Percentiles rank a stretch among this genome's conserved stretches.
Conservation (phyloP, 1,140 invertebrate species). For the Zaprionus inermis region DNA sequence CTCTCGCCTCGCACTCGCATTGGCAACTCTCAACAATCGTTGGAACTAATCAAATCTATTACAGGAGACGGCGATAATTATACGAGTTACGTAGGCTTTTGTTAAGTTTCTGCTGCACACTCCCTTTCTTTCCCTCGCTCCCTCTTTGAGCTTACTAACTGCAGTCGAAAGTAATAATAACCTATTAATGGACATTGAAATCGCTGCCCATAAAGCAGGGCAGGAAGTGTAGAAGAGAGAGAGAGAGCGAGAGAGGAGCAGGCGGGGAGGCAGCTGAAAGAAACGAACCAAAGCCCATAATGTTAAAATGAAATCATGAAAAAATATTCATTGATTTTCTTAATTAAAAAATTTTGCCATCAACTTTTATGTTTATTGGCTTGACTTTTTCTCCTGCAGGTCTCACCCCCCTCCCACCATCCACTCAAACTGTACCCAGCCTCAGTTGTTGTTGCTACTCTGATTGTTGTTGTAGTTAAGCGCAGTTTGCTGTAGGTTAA, state of each 20-base stretch:
- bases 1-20: background rate
- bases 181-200: slow-evolving; percentile 43
- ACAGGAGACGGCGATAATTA: slow-evolving; percentile 11
- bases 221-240: background rate
- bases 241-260: background rate
- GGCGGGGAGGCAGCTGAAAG: background rate
- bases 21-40: slow-evolving; percentile 9
- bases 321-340: slow-evolving; percentile 81
- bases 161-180: slow-evolving; percentile 44
- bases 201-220: slow-evolving; percentile 15
- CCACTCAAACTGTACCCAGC: background rate
- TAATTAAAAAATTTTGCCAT: slow-evolving; percentile 79
- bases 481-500: slow-evolving; percentile 63
- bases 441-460: slow-evolving; percentile 29
- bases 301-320: slow-evolving; percentile 48
- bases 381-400: slow-evolving; percentile 35
- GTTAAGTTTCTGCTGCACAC: background rate
- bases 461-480: slow-evolving; percentile 40
- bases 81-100: slow-evolving; percentile 1
- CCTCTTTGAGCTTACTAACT: slow-evolving; percentile 6
- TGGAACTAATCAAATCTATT: slow-evolving; percentile 25
- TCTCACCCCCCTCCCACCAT: background rate
- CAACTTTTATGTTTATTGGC: slow-evolving; percentile 79
- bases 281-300: slow-evolving; percentile 15
- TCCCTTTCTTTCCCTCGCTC: background rate